Base-by-base conservation (phyloP, 2,113 vertebrate genomes). In the Chaetorhynchus papuensis region DNA sequence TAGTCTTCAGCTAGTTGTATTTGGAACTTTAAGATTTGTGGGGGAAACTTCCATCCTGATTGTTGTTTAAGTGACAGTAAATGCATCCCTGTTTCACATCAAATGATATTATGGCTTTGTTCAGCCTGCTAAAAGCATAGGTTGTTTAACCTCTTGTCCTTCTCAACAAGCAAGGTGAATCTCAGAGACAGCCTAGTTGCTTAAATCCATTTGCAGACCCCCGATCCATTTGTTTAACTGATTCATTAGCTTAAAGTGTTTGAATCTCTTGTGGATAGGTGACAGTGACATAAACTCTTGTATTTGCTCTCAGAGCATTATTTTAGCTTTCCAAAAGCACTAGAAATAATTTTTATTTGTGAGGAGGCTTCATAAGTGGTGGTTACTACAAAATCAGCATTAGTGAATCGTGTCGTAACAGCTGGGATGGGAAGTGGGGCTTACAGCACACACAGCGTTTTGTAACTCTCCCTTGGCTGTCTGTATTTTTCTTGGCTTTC, bases 291-390 rank as follows among this genome's bases (percentile, higher is more conserved):
- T 64, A 71, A 89, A 66, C 22, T 22, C 24, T 79, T 94, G 22
- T 15, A 20, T 66, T 92, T 94, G 20, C 57, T 93, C 47, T 87
- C 15, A 54, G 59, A 74, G 47, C 20, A 68, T 84, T 91, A 49
- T 76, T 89, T 94, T 79, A 84, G 50, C 49, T 44, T 84, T 37
- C 31, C 87, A 60, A 81, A 90, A 84, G 53, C 68, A 61, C 49
- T 20, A 41, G 78, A 91, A 86, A 81, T 92, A 74, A 23, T 56
- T 86, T 74, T 68, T 64, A n/a, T 83, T 88, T 92, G 39, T 53
- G 49, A 82, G 14, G 19, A 20, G 9, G 5, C 49, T 63, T 81
- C 0, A 0, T 60, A 92, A 94, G 57, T 33, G 22, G 37, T 81
- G n/a, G n/a, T 75, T 71, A 21, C 18, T 68, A 37, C 22, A 24